Conservation (phyloP, 2,888 invertebrate genomes). For the Eustalomyia histrio region DNA sequence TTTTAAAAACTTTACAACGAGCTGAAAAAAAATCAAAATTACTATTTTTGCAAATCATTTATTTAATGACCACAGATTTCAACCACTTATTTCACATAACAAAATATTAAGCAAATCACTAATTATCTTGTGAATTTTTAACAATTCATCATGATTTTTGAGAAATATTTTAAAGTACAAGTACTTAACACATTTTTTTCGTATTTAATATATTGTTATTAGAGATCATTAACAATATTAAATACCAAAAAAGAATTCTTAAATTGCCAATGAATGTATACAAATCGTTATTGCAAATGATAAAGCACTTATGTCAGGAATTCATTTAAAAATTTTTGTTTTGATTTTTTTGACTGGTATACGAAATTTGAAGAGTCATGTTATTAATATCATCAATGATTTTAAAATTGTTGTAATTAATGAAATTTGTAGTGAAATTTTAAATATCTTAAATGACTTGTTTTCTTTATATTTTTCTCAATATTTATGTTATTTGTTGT, state of each 20-base stretch:
- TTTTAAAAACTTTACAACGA: not conserved
- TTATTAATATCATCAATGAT: not conserved
- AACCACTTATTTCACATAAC: slow-evolving; percentile 15
- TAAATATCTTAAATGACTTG: not conserved
- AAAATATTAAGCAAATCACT: slow-evolving; percentile 42
- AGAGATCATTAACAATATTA: slow-evolving; percentile 20
- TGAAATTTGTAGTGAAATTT: not conserved
- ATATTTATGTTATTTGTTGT: not conserved
- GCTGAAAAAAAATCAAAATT: slow-evolving; percentile 21
- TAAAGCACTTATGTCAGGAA: slow-evolving; percentile 5
- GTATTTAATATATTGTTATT: slow-evolving; percentile 4
- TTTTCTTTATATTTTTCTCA: not conserved
- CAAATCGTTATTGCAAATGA: slow-evolving; percentile 38
- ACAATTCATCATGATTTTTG: slow-evolving; percentile 40
- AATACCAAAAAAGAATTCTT: slow-evolving; percentile 2
- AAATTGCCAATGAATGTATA: slow-evolving; percentile 18
- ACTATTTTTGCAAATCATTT: slow-evolving; percentile 39
- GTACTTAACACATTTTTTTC: slow-evolving; percentile 30
- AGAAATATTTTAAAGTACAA: slow-evolving; percentile 5
- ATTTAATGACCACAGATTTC: slow-evolving; percentile 38
- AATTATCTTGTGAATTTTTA: slow-evolving; percentile 41
- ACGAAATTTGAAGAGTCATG: not conserved
- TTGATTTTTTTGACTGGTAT: not conserved
- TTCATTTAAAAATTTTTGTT: not conserved
- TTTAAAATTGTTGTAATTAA: not conserved